Conservation (phyloP, 2,113 vertebrate species). For the Meriones unguiculatus region DNA sequence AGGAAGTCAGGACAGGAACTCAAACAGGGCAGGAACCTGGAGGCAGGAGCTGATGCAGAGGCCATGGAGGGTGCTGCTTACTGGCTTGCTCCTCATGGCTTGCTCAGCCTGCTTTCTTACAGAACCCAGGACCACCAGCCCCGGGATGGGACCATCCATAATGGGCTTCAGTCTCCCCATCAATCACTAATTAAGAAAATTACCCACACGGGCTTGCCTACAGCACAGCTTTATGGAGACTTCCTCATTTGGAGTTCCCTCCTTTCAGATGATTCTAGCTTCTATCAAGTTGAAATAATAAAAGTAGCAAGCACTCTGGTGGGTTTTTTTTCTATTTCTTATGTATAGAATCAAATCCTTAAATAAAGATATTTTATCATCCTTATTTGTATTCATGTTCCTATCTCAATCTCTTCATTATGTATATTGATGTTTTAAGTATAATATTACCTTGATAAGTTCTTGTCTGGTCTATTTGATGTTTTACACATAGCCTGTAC, state of each 20-base stretch:
- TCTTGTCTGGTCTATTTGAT: not conserved
- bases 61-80: not conserved
- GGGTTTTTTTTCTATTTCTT: not conserved
- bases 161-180: not conserved
- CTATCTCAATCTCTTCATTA: not conserved
- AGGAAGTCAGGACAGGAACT: not conserved
- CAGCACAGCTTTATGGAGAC: not conserved
- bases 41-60: not conserved
- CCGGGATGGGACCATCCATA: too few species aligned
- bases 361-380: not conserved
- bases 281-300: not conserved
- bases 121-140: not conserved
- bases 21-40: not conserved
- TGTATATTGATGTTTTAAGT: not conserved
- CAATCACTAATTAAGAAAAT: not conserved
- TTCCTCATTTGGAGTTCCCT: not conserved
- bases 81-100: not conserved
- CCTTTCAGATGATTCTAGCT: not conserved
- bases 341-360: not conserved
- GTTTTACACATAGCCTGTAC: not conserved
- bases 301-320: not conserved
- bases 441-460: not conserved
- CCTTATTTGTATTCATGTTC: not conserved
- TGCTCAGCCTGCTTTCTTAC: not conserved
- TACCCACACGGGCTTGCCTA: not conserved